Conservation (phyloP, 2,797 vertebrate species). For the Oryzias dopingdopingensis region DNA sequence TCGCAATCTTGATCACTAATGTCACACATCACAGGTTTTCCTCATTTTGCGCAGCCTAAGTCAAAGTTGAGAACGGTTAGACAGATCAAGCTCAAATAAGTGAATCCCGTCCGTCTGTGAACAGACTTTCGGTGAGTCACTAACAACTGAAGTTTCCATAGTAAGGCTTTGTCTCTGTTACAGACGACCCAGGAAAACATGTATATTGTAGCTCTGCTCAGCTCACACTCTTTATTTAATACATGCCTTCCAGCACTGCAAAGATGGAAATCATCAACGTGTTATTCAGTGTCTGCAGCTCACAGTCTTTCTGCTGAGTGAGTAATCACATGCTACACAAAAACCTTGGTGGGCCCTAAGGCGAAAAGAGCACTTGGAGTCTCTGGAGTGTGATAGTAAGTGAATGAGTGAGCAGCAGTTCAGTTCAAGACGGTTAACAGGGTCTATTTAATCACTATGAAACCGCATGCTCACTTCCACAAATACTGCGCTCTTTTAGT, state of each 20-base stretch:
- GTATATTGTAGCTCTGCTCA: not conserved
- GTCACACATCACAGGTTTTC: not conserved
- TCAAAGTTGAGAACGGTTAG: not conserved
- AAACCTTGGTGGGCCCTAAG: conserved; percentile 56
- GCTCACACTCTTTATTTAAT: conserved; percentile 23
- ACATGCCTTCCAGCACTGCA: conserved; percentile 40
- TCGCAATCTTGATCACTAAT: too few relatives aligned
- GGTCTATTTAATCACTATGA: conserved; percentile 57
- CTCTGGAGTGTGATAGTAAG: conserved; percentile 47
- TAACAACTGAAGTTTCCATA: conserved; percentile 1
- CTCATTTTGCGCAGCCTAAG: not conserved
- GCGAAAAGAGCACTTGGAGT: conserved; percentile 65
- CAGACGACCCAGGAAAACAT: not conserved
- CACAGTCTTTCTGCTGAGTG: conserved; percentile 46
- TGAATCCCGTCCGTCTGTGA: not conserved
- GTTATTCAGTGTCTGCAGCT: conserved; percentile 51
- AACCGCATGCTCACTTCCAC: conserved; percentile 39
- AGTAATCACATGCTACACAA: conserved; percentile 69
- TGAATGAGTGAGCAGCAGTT: conserved; percentile 58
- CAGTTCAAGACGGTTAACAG: conserved; percentile 44
- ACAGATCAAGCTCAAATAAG: not conserved
- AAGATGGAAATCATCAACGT: conserved; percentile 49
- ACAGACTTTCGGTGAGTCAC: not conserved
- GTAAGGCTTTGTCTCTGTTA: not conserved
- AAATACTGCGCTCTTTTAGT: conserved; percentile 24